phyloP scores from a whole-genome alignment of 2,797 vertebrate genomes.

The Myoxocephalus aenaeus region DNA sequence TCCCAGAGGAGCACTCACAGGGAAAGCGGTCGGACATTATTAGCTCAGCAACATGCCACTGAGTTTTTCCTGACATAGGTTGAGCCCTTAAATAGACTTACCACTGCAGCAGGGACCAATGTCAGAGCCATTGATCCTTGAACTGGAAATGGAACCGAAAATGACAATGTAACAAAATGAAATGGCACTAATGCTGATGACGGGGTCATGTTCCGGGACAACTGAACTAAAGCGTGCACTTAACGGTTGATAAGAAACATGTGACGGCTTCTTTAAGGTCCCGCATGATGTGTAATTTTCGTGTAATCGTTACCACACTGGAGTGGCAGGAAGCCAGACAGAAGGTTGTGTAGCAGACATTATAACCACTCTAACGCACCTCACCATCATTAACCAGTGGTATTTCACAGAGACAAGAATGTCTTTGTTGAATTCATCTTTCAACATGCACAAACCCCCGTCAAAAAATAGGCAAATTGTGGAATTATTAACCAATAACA shows the following conservation, averaged over 20 bases:
- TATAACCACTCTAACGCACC: neutral
- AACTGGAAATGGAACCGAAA: constrained; percentile 11
- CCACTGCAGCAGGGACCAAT: constrained; percentile 31
- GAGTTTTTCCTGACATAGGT: constrained; percentile 69
- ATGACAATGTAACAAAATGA: constrained; percentile 36
- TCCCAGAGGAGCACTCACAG: constrained; percentile 61
- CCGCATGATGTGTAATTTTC: constrained; percentile 34
- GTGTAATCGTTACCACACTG: constrained; percentile 46
- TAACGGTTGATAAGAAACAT: constrained; percentile 63
- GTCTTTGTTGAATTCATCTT: constrained; percentile 7
- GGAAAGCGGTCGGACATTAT: constrained; percentile 71
- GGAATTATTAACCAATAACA: neutral
- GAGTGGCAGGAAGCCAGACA: constrained; percentile 33
- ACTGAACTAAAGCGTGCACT: constrained; percentile 40
- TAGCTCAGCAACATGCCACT: constrained; percentile 71
- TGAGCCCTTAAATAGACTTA: constrained; percentile 68
- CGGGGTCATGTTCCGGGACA: constrained; percentile 23
- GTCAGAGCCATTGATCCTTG: constrained; percentile 33
- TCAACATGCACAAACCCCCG: neutral
- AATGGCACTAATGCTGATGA: constrained; percentile 33
- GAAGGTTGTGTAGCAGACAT: constrained; percentile 27
- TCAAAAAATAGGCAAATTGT: neutral
- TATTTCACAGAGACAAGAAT: neutral
- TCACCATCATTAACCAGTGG: neutral
- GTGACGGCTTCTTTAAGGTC: constrained; percentile 57